These are phyloP conservation scores for Tenebrosternarchus preto DNA, from an alignment of 2,113 vertebrate species.

Conservation along the genomic window DNA sequence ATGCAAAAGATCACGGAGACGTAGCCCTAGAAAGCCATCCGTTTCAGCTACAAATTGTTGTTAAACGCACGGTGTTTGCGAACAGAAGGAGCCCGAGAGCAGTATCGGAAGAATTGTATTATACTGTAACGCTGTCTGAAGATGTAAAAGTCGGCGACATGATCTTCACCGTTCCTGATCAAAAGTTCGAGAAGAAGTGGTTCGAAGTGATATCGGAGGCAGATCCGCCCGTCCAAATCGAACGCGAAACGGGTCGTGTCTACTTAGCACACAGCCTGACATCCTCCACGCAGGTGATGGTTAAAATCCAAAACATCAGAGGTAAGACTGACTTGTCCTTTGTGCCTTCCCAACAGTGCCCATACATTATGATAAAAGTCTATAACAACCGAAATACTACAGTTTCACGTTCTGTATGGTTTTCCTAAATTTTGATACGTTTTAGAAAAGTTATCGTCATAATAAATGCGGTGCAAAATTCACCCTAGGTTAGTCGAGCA, in stretches of 20 bases:
- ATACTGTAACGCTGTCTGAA: constrained; percentile 76
- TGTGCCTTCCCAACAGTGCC: neutral
- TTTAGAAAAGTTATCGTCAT: no score
- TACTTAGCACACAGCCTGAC: constrained; percentile 73
- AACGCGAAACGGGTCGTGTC: constrained; percentile 80
- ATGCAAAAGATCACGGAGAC: constrained; percentile 68
- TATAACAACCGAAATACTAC: no score
- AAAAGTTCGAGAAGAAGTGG: constrained; percentile 72
- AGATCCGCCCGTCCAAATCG: constrained; percentile 72
- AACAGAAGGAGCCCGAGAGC: constrained; percentile 62
- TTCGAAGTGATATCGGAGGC: constrained; percentile 76
- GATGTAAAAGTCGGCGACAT: constrained; percentile 74
- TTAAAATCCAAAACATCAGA: constrained; percentile 78
- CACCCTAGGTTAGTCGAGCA: no score
- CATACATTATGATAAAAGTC: no score
- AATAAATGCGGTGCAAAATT: no score
- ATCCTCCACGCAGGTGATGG: constrained; percentile 71
- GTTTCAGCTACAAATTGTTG: constrained; percentile 58
- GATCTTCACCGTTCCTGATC: constrained; percentile 81
- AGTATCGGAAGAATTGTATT: constrained; percentile 65
- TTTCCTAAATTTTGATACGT: no score
- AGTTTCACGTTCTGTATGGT: no score
- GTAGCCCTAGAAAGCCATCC: constrained; percentile 62
- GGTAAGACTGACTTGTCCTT: constrained; percentile 67
- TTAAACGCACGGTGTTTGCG: constrained; percentile 32